Conservation (phyloP, 2,113 vertebrate genomes). For the Sinosuthora webbiana region DNA sequence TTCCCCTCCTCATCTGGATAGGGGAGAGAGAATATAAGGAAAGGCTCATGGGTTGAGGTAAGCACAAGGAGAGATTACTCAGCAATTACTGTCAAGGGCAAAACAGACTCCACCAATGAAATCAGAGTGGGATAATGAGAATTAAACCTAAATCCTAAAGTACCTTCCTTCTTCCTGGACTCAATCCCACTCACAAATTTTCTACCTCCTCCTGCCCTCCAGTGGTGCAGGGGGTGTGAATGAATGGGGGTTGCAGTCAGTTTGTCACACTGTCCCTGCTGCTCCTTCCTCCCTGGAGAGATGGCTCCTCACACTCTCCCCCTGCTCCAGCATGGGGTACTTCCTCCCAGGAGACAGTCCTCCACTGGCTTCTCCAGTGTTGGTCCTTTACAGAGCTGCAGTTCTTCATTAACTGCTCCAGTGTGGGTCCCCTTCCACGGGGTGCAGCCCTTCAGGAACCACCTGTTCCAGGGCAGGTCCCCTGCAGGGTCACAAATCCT, state of each 20-base stretch:
- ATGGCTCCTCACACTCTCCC: too few relatives aligned
- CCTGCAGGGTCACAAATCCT: not conserved
- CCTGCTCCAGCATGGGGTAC: not conserved
- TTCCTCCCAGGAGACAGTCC: not conserved
- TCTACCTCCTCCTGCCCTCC: not conserved
- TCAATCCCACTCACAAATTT: not conserved
- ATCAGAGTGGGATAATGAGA: not conserved
- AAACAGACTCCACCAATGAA: not conserved
- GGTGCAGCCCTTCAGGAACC: not conserved
- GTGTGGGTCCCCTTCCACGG: fast-evolving
- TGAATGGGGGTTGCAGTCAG: not conserved
- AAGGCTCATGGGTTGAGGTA: not conserved
- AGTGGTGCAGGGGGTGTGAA: too few relatives aligned
- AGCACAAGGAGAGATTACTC: not conserved
- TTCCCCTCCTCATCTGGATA: not conserved
- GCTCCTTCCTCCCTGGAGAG: not conserved
- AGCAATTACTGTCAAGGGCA: not conserved
- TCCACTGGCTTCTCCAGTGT: fast-evolving
- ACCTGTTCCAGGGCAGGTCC: not conserved
- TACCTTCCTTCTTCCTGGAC: not conserved
- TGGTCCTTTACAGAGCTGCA: not conserved
- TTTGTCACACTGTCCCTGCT: not conserved
- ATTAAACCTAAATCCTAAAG: not conserved
- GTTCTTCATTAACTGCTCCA: not conserved
- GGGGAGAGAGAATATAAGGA: not conserved